A percentile compares a stretch with the other conserved stretches of the same genome.
These are phyloP conservation scores for Lanius ludovicianus DNA, from an alignment of 2,113 vertebrate species.

Conservation along the genomic window DNA sequence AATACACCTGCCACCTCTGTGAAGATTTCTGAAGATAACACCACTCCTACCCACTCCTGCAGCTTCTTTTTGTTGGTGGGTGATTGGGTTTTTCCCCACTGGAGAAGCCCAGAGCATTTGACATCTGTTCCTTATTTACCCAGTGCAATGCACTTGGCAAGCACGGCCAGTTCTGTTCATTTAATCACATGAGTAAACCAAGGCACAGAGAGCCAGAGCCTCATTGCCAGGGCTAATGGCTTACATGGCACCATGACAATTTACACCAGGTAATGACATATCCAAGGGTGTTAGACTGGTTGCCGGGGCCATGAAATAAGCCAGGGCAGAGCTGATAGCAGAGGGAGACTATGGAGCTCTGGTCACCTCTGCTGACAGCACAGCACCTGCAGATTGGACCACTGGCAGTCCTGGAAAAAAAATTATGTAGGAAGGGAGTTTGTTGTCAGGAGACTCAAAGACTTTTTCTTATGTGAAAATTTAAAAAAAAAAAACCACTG, in stretches of 20 bases:
- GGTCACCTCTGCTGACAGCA: not conserved
- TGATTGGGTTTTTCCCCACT: accelerated
- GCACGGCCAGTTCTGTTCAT: not conserved
- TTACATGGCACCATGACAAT: not conserved
- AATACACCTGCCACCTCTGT: not conserved
- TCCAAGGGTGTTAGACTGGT: not conserved
- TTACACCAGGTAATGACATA: not conserved
- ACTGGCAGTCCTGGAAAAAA: not conserved
- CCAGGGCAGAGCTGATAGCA: accelerated
- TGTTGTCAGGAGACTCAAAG: not conserved
- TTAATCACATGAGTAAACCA: not conserved
- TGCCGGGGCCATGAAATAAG: not conserved
- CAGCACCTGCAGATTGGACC: not conserved
- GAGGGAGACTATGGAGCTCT: not conserved
- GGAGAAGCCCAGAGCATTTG: not conserved
- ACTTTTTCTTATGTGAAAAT: not conserved
- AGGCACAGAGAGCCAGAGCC: accelerated
- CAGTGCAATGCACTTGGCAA: not conserved
- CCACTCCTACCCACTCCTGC: not conserved
- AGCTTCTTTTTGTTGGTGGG: not conserved
- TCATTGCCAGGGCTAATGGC: not conserved
- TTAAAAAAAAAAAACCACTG: not conserved
- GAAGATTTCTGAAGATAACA: not conserved
- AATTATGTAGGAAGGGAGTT: not conserved
- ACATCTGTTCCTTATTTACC: slow-evolving; percentile 17